Conservation (phyloP, 2,888 invertebrate species). For the Oithona nana region DNA sequence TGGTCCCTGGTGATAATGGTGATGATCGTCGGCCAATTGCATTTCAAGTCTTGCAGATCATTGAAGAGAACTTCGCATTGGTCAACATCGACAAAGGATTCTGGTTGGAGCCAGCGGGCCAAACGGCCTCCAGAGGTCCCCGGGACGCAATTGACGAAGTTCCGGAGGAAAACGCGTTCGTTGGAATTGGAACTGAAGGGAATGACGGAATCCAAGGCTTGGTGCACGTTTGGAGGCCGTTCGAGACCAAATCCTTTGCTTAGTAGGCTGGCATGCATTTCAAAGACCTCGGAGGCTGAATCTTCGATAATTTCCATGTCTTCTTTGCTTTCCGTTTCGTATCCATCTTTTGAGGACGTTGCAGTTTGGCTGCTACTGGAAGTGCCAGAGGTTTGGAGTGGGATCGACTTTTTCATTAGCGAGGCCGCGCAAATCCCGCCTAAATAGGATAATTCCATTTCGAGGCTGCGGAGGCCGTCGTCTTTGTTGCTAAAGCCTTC, state of each 20-base stretch:
- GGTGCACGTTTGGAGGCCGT: slow-evolving; percentile 64
- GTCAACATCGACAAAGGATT: slow-evolving; percentile 68
- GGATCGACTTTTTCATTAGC: slow-evolving; percentile 60
- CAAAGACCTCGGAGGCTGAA: slow-evolving; percentile 39
- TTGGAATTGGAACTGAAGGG: slow-evolving; percentile 59
- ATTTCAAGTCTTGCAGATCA: slow-evolving; percentile 36
- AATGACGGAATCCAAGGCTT: slow-evolving; percentile 70
- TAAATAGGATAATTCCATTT: slow-evolving; percentile 71
- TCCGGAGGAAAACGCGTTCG: slow-evolving; percentile 74
- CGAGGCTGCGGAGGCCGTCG: slow-evolving; percentile 47
- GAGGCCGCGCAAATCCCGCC: slow-evolving; percentile 80
- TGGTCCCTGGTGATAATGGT: slow-evolving; percentile 71
- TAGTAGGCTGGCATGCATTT: slow-evolving; percentile 50
- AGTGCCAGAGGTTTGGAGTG: slow-evolving; percentile 30
- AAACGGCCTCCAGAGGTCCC: slow-evolving; percentile 75
- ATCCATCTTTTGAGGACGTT: too few species aligned
- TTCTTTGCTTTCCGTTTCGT: slow-evolving; percentile 40
- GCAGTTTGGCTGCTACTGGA: too few species aligned
- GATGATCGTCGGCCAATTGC: slow-evolving; percentile 64
- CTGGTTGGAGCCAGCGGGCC: slow-evolving; percentile 85
- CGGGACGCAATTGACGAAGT: slow-evolving; percentile 68
- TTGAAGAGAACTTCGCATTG: slow-evolving; percentile 66
- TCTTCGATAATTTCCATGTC: slow-evolving; percentile 52
- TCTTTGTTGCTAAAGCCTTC: slow-evolving; percentile 28
- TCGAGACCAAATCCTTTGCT: slow-evolving; percentile 75